Evolutionary conservation across 1,140 invertebrate genomes (phyloP), one percentile per base, ranked within the genome.

Genomic region (Brachionus koreanus): DNA sequence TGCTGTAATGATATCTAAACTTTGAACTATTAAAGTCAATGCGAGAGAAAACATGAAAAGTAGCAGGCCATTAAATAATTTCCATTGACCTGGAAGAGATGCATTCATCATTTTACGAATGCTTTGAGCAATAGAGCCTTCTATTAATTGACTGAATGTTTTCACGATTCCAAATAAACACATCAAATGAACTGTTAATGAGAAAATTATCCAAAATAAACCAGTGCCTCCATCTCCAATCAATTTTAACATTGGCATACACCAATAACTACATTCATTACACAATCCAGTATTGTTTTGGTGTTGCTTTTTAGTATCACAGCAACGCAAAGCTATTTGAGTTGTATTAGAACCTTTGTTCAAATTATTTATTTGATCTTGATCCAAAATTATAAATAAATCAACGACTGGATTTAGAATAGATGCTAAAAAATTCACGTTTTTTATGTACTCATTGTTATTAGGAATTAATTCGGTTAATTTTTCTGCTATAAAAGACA

Each of bases 1-100:
- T 10, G 91, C 92, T 2, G 91, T 92, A 85, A 92, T 92, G 29
- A 92, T 90, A 19, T 91, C 91, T 83, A 89, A 90, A 57, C 91
- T 91, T 86, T 92, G 92, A 0, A 92, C 89, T 29, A 92, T 84
- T 43, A 92, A 89, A 7, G 92, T 92, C 57, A 92, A 85, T 0
- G 88, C 85, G n/a, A 88, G 88, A 16, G 91, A 92, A 3, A 91
- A 86, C 1, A 19, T 39, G 35, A 81, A 49, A 35, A 49, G 49
- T 10, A 91, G 43, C 84, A 92, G 91, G 2, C 90, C 91, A 69
- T 91, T 87, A 83, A 91, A 84, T 35, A 86, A 84, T 83, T 85
- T 85, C 84, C 88, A 84, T 84, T 87, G 83, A 85, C 88, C 86
- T 0, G 88, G 89, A 43, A 90, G 88, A 46, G 92, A 87, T 3